A percentile compares a stretch with the other conserved stretches of the same genome.
Evolutionary conservation across 1,140 invertebrate genomes (phyloP).

Genomic region (Triops longicaudatus): DNA sequence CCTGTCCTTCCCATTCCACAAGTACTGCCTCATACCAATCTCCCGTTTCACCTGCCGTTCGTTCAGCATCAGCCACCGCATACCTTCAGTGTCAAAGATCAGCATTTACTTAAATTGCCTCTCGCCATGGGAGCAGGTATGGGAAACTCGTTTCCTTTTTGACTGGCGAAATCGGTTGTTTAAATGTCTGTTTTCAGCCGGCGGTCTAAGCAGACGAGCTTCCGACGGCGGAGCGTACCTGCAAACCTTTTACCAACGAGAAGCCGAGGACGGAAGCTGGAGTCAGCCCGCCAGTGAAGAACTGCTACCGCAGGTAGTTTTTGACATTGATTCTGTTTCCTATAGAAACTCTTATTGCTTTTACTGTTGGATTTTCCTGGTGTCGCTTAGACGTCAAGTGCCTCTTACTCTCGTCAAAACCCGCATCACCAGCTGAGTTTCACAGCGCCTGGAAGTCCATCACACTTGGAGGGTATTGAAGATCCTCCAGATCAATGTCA

Average conservation of each 20-base stretch:
- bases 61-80: slow-evolving; percentile 66
- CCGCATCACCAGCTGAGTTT: neutral
- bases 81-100: slow-evolving; percentile 84
- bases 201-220: slow-evolving; percentile 77
- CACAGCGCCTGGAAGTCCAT: slow-evolving; percentile 1
- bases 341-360: slow-evolving; percentile 29
- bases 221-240: slow-evolving; percentile 94
- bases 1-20: slow-evolving; percentile 32
- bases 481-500: slow-evolving; percentile 44
- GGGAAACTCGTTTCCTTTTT: slow-evolving; percentile 31
- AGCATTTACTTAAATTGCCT: slow-evolving; percentile 85
- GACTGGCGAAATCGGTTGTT: too few relatives aligned
- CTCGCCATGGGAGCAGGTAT: slow-evolving; percentile 75
- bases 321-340: neutral
- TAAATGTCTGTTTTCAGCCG: slow-evolving; percentile 43
- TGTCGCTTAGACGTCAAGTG: slow-evolving; percentile 23
- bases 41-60: slow-evolving; percentile 63
- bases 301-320: slow-evolving; percentile 40
- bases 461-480: slow-evolving; percentile 32
- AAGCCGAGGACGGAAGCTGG: slow-evolving; percentile 46
- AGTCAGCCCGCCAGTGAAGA: slow-evolving; percentile 57
- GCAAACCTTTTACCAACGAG: slow-evolving; percentile 61
- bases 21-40: slow-evolving; percentile 52
- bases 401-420: slow-evolving; percentile 15
- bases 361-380: neutral